Evolutionary conservation across 2,113 vertebrate genomes (phyloP).

Genomic region (Centropristis striata): DNA sequence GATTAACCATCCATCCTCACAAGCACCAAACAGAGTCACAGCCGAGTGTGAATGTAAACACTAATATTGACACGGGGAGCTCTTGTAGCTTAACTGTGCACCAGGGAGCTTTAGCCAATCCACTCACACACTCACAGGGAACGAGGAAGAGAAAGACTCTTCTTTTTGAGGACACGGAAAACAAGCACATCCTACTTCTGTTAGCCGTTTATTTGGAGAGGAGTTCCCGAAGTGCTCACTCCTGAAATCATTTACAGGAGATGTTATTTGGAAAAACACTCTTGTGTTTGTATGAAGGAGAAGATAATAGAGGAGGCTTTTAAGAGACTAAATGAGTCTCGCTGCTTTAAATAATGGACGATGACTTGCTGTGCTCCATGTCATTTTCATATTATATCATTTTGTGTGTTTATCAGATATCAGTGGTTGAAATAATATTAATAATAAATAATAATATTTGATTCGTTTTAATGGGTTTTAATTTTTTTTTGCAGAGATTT

Average conservation of each 20-base stretch:
- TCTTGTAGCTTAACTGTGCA: slow-evolving; percentile 69
- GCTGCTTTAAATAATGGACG: slow-evolving; percentile 4
- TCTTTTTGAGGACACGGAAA: slow-evolving; percentile 35
- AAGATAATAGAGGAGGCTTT: slow-evolving; percentile 13
- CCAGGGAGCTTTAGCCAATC: slow-evolving; percentile 53
- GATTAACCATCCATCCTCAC: slow-evolving; percentile 76
- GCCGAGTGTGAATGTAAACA: slow-evolving; percentile 74
- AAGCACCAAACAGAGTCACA: slow-evolving; percentile 73
- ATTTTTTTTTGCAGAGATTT: too few relatives aligned
- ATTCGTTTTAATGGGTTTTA: too few relatives aligned
- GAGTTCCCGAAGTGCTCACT: slow-evolving; percentile 36
- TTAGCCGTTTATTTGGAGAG: slow-evolving; percentile 35
- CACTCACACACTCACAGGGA: slow-evolving; percentile 23
- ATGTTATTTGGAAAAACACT: slow-evolving; percentile 10
- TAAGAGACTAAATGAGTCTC: neutral
- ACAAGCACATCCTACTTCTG: slow-evolving; percentile 18
- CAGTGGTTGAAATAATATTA: too few relatives aligned
- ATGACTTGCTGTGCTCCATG: slow-evolving; percentile 13
- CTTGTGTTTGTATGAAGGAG: slow-evolving; percentile 21
- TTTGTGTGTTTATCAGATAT: slow-evolving; percentile 34
- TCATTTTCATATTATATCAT: slow-evolving; percentile 26
- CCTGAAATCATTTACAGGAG: slow-evolving; percentile 33
- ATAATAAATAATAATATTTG: too few relatives aligned
- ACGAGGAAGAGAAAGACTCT: slow-evolving; percentile 34
- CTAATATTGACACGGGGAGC: slow-evolving; percentile 72